Evolutionary conservation across 2,113 vertebrate genomes (phyloP), one percentile per base, ranked within the genome.

Genomic region (Chroicocephalus ridibundus): DNA sequence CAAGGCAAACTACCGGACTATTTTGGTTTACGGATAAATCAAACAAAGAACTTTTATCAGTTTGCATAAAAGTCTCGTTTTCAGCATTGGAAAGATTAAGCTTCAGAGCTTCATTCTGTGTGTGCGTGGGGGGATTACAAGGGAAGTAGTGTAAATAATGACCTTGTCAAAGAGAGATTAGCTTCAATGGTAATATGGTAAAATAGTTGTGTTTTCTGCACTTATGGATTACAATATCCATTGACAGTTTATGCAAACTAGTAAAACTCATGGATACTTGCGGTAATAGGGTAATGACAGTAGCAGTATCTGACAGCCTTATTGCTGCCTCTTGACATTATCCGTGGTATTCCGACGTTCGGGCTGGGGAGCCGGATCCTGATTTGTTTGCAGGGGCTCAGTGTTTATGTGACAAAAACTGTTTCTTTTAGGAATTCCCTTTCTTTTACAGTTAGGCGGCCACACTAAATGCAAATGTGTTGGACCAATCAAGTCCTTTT

Each of bases 41-140:
- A 96, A 96, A 68, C 54, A 87, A 71, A 77, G 95, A 92, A 51
- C 40, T 89, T 97, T 94, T 77, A 96, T 96, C 96, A 95, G 75
- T 95, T 96, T 96, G 85, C 93, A 85, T 96, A 75, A 91, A 97
- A 97, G 87, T 91, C 60, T 65, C 51, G 94, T 97, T 97, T 95
- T 77, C 68, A 78, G 54, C 72, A 54, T 15, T 42, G 44, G 34
- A 60, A 96, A 92, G 61, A 80, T 96, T 95, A 95, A 92, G 26
- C 51, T 96, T 79, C 49, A 80, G 79, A 93, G 29, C 27, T 34
- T 92, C 79, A 34, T 55, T 86, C 61, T 69, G 24, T 62, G 27
- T 15, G 24, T 70, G 55, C 44, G 11, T 29, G 38, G 8, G 38
- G 32, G 75, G 86, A 93, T 95, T 92, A 83, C 61, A 83, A 84